phyloP scores from a whole-genome alignment of 2,113 vertebrate species.

The Hyperopisus bebe region DNA sequence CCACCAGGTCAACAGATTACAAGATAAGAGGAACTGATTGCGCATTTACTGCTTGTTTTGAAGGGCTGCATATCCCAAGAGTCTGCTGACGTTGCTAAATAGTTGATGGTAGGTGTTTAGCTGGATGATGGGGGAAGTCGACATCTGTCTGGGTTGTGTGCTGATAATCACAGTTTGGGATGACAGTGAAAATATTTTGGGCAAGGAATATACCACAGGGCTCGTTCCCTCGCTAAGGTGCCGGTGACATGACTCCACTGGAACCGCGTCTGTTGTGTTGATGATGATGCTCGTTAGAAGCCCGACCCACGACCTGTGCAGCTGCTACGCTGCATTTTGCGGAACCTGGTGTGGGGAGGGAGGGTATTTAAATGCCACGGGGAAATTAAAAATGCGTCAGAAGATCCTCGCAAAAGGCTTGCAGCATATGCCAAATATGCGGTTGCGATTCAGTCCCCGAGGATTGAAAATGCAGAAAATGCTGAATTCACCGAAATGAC shows the following conservation, averaged over 20 bases:
- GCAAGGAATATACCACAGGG: background rate
- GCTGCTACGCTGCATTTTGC: background rate
- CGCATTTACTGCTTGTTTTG: background rate
- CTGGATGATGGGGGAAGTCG: background rate
- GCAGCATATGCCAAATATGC: background rate
- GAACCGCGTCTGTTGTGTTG: background rate
- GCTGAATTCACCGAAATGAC: background rate
- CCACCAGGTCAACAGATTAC: background rate
- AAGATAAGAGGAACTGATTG: background rate
- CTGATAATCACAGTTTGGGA: background rate
- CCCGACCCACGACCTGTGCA: background rate
- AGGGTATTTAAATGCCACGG: background rate
- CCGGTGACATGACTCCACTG: background rate
- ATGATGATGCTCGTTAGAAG: background rate
- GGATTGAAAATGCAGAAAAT: too few species aligned
- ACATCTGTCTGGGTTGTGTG: background rate
- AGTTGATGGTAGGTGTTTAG: background rate
- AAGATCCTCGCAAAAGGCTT: background rate
- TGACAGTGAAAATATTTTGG: background rate
- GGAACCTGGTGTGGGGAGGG: background rate
- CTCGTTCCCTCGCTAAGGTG: background rate
- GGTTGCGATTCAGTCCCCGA: background rate
- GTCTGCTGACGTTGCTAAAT: background rate
- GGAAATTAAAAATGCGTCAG: background rate
- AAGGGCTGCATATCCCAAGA: background rate